A percentile compares a stretch with the other conserved stretches of the same genome.
Conservation (phyloP, 2,888 invertebrate species). For the Acrocera orbiculus region DNA sequence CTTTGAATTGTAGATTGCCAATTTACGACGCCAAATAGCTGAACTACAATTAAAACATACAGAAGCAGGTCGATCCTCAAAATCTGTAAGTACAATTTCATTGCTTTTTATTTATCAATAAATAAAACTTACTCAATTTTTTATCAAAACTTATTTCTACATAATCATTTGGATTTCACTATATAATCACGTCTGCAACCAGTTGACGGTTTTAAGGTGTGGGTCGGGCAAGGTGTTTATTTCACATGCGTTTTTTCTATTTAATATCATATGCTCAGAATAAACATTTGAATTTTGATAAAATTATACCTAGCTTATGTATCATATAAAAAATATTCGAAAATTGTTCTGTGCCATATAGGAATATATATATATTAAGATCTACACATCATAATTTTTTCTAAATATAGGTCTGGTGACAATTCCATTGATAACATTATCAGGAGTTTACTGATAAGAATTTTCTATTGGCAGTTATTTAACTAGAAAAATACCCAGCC, state of each 20-base stretch:
- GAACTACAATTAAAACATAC: conserved; percentile 22
- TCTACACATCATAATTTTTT: too few relatives aligned
- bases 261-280: background rate
- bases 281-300: background rate
- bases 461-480: too few relatives aligned
- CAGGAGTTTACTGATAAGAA: too few relatives aligned
- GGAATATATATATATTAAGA: background rate
- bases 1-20: conserved; percentile 24
- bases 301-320: background rate
- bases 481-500: too few relatives aligned
- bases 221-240: background rate
- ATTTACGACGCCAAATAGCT: conserved; percentile 27
- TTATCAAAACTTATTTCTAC: background rate
- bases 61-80: conserved; percentile 18
- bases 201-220: background rate
- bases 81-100: conserved; percentile 20
- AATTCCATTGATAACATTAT: too few relatives aligned
- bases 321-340: background rate
- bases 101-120: background rate
- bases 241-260: background rate
- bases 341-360: background rate
- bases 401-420: too few relatives aligned
- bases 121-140: background rate
- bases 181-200: too few relatives aligned
- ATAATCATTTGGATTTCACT: too few relatives aligned